A percentile compares a stretch with the other conserved stretches of the same genome.
Conservation (phyloP, 1,140 invertebrate species). For the Antheraea pernyi region DNA sequence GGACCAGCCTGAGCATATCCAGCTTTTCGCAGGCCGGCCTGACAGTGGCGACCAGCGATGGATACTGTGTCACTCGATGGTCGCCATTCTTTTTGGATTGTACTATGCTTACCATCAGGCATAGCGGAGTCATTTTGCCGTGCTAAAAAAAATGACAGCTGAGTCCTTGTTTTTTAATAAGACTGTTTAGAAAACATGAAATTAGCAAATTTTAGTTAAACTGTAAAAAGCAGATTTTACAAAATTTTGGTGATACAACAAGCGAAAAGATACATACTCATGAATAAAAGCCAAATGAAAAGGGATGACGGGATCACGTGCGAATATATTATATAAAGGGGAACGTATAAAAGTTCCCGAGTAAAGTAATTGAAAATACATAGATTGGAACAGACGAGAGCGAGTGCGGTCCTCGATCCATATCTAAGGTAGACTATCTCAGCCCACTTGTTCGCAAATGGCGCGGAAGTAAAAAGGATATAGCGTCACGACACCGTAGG, state of each 20-base stretch:
- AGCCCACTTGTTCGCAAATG: constrained; percentile 70
- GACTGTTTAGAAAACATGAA: too few relatives aligned
- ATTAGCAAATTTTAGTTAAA: too few relatives aligned
- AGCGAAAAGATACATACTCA: background rate
- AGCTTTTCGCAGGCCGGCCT: too few relatives aligned
- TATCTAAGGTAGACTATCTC: constrained; percentile 71
- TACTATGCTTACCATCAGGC: too few relatives aligned
- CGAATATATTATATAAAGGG: constrained; percentile 16
- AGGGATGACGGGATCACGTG: background rate
- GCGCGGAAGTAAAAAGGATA: constrained; percentile 66
- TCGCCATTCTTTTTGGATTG: too few relatives aligned
- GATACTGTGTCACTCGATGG: too few relatives aligned
- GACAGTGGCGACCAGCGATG: too few relatives aligned
- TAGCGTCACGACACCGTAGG: constrained; percentile 53
- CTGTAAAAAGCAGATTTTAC: too few relatives aligned
- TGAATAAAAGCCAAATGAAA: background rate
- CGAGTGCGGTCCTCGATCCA: constrained; percentile 42
- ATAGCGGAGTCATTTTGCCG: too few relatives aligned
- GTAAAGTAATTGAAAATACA: constrained; percentile 63
- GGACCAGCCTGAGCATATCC: too few relatives aligned
- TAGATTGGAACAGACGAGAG: constrained; percentile 49
- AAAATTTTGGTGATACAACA: background rate
- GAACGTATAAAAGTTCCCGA: constrained; percentile 34
- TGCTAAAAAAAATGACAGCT: too few relatives aligned
- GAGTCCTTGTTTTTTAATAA: too few relatives aligned